Evolutionary conservation across 2,113 vertebrate species (phyloP).

Genomic region (Leptosomus discolor): DNA sequence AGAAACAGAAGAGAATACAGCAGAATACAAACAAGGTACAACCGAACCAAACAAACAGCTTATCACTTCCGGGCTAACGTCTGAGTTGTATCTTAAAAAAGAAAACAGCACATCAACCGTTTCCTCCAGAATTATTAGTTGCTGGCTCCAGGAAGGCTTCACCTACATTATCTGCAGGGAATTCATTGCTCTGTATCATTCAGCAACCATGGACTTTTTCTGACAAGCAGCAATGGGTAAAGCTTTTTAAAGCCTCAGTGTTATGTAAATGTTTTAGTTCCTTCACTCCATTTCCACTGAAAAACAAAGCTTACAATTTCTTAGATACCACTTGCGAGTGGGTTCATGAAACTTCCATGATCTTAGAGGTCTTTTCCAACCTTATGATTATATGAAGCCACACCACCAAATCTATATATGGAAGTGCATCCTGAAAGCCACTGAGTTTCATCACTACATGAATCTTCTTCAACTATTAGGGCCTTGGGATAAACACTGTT

Average conservation of each 20-base stretch:
- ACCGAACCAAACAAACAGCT: not conserved
- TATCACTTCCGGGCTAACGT: not conserved
- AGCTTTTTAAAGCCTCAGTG: not conserved
- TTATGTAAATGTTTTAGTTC: not conserved
- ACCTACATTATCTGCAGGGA: not conserved
- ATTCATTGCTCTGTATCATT: not conserved
- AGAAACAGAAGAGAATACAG: not conserved
- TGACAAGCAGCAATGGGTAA: not conserved
- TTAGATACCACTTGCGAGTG: no score
- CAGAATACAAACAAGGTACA: not conserved
- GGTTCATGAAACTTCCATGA: not conserved
- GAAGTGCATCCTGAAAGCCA: not conserved
- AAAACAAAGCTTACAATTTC: not conserved
- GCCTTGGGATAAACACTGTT: not conserved
- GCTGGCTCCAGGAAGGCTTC: not conserved
- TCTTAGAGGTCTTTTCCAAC: no score
- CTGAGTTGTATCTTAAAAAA: not conserved
- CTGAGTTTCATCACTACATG: fast-evolving
- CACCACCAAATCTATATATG: fast-evolving
- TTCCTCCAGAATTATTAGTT: not conserved
- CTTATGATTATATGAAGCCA: no score
- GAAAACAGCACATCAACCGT: not conserved
- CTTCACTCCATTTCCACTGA: not conserved
- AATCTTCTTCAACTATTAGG: fast-evolving
- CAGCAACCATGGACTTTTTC: fast-evolving